Evolutionary conservation across 2,888 invertebrate species (phyloP), one percentile per base, ranked within the genome.

Genomic region (Capitulum mitella): DNA sequence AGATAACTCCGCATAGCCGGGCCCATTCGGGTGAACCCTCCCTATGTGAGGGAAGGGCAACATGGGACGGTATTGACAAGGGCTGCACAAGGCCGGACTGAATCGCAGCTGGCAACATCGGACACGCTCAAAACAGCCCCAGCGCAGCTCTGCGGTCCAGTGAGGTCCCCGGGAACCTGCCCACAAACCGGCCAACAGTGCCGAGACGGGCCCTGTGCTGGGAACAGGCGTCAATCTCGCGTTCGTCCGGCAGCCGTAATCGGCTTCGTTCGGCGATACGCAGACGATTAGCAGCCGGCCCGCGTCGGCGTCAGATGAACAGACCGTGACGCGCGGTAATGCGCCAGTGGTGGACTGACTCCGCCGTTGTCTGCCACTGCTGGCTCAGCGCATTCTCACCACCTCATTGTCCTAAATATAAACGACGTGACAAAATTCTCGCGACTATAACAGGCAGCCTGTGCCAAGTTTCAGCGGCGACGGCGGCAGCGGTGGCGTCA

Each of bases 1-100:
- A 1, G 70, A 70, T 70, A 70, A 70, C 70, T 37, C 32, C 37
- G 37, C 70, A 70, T 70, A 70, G 70, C 19, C 37, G 61, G 61
- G n/a, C 61, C 3, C 16, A 61, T 61, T 32, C 29, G 1, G 32
- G 12, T 12, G 32, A 32, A 6, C 61, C 61, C 32, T 61, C 32
- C 61, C 61, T 32, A 3, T 22, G 19, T 16, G 22, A 16, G 51
- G 51, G 22, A n/a, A n/a, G n/a, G n/a, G n/a, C n/a, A n/a, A n/a
- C n/a, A n/a, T n/a, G n/a, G n/a, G n/a, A n/a, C n/a, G n/a, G n/a
- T n/a, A n/a, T n/a, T n/a, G n/a, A n/a, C n/a, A n/a, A n/a, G n/a
- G n/a, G n/a, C n/a, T n/a, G n/a, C n/a, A n/a, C n/a, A n/a, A n/a
- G n/a, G n/a, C n/a, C n/a, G n/a, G n/a, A n/a, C n/a, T n/a, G n/a